Conservation (phyloP, 2,797 vertebrate species). For the Meriones psammophilus region DNA sequence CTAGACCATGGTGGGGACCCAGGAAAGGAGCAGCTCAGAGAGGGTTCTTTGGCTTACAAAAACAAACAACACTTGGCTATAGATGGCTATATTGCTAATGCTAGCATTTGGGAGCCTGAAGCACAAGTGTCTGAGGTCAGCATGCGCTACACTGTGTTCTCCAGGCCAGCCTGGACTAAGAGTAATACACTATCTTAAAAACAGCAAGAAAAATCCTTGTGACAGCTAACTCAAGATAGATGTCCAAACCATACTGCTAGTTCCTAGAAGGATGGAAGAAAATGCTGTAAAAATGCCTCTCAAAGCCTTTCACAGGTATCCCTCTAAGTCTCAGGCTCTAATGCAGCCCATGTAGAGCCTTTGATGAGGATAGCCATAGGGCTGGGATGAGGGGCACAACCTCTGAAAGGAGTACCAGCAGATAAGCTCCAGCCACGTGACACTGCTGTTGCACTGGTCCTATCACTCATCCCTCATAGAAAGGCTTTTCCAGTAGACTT, state of each 20-base stretch:
- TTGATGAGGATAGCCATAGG: accelerated
- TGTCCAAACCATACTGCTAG: accelerated
- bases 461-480: accelerated
- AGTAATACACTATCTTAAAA: not conserved
- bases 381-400: not conserved
- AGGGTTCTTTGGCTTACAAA: not conserved
- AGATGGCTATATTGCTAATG: not conserved
- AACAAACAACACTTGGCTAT: not conserved
- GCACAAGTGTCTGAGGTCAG: not conserved
- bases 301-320: accelerated
- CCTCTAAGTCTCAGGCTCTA: not conserved
- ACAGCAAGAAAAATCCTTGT: not conserved
- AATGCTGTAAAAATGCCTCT: accelerated
- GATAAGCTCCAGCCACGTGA: not conserved
- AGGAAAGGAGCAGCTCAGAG: not conserved
- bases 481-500: not conserved
- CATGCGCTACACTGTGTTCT: not conserved
- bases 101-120: not conserved
- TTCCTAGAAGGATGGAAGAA: not conserved
- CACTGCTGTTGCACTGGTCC: accelerated
- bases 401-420: not conserved
- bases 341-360: not conserved
- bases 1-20: not conserved
- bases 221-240: accelerated
- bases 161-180: not conserved